Conservation (phyloP, 2,888 invertebrate species). For the Drosophila quinaria region DNA sequence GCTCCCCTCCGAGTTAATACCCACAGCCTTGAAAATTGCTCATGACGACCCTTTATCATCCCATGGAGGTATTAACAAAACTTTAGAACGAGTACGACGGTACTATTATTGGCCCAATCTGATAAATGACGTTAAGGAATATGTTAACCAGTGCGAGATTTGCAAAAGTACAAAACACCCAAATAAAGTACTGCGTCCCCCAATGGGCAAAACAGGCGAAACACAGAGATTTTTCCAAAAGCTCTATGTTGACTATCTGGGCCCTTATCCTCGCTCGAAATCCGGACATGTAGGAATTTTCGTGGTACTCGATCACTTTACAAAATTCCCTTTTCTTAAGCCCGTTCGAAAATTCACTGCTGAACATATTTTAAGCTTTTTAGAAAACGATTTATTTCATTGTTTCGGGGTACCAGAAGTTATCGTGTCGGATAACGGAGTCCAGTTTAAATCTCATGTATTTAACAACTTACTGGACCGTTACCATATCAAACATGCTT, state of each 20-base stretch:
- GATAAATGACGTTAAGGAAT: too few relatives aligned
- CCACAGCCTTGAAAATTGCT: too few relatives aligned
- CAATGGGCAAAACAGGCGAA: too few relatives aligned
- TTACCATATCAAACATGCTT: not conserved
- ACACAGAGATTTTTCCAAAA: too few relatives aligned
- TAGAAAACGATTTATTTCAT: not conserved
- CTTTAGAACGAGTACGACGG: too few relatives aligned
- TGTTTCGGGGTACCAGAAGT: slow-evolving; percentile 1
- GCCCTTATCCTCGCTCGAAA: too few relatives aligned
- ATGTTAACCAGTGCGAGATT: too few relatives aligned
- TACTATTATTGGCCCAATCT: not conserved
- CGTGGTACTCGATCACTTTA: not conserved
- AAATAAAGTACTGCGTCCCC: too few relatives aligned
- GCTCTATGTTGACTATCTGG: too few relatives aligned
- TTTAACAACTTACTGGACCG: slow-evolving; percentile 11
- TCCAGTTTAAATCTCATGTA: not conserved
- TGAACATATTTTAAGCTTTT: not conserved
- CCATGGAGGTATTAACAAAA: too few relatives aligned
- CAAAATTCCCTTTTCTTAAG: not conserved
- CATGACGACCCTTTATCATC: too few relatives aligned
- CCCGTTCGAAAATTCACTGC: not conserved
- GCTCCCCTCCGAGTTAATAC: not conserved
- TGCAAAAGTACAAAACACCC: too few relatives aligned
- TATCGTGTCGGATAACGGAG: not conserved
- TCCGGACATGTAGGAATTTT: not conserved